Base-by-base conservation (phyloP, 2,888 invertebrate species). In the Unio delphinus region DNA sequence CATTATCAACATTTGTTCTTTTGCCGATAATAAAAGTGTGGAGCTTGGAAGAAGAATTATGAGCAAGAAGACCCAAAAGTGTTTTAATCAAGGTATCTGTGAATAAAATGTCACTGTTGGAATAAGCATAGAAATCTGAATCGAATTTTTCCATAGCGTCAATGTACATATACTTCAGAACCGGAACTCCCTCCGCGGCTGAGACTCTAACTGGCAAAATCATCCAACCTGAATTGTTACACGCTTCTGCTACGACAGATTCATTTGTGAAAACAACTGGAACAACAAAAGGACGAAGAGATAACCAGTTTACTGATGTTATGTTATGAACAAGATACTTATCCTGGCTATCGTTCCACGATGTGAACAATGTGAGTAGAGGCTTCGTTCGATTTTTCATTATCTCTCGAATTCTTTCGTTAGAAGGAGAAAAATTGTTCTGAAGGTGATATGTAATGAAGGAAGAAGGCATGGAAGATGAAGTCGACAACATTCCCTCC, bases 81-180 rank as follows among this genome's bases (percentile, higher is more conserved):
- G 82, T 84, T 28, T 74, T 70, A 23, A 83, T 59, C 5, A 85
- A 63, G 1, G 68, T 71, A 26, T 79, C 74, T 34, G 82, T 84
- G 66, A 82, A 86, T 18, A 87, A 70, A 30, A 86, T 83, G 73
- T 87, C 87, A 17, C 84, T 83, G 68, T 87, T 87, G 17, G 80
- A 75, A 65, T 79, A 86, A 17, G 80, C 85, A 69, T 85, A 86
- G 70, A 83, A 83, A 17, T 73, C 70, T 15, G 83, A 78, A 56
- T 80, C 80, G 66, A 78, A 81, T 4, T 72, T 72, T 7, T 70
- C 64, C 74, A 80, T 80, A 15, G 77, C 82, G 56, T 85, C 80
- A 34, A 73, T 65, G 63, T 80, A 87, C 87, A 87, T 86, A 61
- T 82, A 74, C 65, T 84, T 83, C 45, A 87, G 63, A 20, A 87